A percentile compares a stretch with the other conserved stretches of the same genome.
phyloP scores from a whole-genome alignment of 1,140 invertebrate genomes.

The Adelges cooleyi region DNA sequence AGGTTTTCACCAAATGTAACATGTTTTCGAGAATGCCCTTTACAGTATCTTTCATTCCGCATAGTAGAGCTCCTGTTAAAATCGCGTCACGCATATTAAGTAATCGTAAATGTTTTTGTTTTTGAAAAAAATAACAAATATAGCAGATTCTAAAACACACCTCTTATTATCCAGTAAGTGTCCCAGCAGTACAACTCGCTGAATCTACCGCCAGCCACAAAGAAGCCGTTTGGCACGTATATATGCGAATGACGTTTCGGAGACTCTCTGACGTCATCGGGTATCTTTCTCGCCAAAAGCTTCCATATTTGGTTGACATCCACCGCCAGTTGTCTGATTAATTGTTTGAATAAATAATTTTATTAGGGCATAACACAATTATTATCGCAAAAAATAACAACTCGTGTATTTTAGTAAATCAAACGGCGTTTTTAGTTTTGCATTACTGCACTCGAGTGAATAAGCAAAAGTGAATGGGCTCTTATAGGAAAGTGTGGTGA shows the following conservation, averaged over 20 bases:
- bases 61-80: conserved; percentile 54
- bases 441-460: no score
- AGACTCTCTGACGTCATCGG: conserved; percentile 46
- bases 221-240: conserved; percentile 41
- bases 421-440: no score
- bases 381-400: no score
- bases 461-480: no score
- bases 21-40: conserved; percentile 66
- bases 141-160: no score
- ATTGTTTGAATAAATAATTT: no score
- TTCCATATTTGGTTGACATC: conserved; percentile 56
- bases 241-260: conserved; percentile 57
- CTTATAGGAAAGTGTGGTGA: no score
- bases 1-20: conserved; percentile 49
- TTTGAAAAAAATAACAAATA: no score
- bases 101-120: no score
- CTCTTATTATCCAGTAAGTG: conserved; percentile 73
- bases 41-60: conserved; percentile 60
- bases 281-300: conserved; percentile 53
- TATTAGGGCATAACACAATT: no score
- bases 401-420: no score
- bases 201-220: conserved; percentile 79
- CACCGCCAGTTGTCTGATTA: not conserved
- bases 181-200: conserved; percentile 78
- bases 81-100: no score